Conservation (phyloP, 1,140 invertebrate genomes). For the Cotesia typhae region DNA sequence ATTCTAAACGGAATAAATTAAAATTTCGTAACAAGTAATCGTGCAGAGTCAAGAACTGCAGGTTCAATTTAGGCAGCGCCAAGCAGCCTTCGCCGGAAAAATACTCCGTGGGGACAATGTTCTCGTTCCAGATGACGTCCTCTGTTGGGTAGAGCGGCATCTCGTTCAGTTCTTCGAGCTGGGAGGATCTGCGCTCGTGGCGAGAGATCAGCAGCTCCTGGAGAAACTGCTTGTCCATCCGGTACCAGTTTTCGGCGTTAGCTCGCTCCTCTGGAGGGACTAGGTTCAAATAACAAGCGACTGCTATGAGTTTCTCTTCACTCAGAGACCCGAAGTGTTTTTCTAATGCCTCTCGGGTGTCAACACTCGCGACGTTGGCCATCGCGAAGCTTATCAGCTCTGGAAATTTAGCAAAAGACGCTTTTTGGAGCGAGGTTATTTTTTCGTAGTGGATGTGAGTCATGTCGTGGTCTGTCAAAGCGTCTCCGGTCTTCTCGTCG, state of each 20-base stretch:
- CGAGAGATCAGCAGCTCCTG: conserved; percentile 85
- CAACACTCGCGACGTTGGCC: conserved; percentile 93
- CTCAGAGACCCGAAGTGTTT: conserved; percentile 87
- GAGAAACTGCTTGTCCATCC: conserved; percentile 82
- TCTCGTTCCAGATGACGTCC: conserved; percentile 99
- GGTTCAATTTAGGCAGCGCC: conserved; percentile 96
- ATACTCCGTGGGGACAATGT: conserved; percentile 97
- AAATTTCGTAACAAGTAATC: conserved; percentile 99
- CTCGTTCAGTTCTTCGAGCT: conserved; percentile 93
- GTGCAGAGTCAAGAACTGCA: conserved; percentile 98
- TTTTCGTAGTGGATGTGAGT: conserved; percentile 91
- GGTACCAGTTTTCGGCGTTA: conserved; percentile 76
- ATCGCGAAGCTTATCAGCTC: conserved; percentile 88
- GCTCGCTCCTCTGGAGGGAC: conserved; percentile 80
- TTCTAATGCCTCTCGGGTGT: conserved; percentile 83
- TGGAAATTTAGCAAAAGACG: conserved; percentile 91
- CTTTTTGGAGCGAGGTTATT: conserved; percentile 91
- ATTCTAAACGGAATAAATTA: conserved; percentile 96
- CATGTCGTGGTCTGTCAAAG: conserved; percentile 93
- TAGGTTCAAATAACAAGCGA: conserved; percentile 87
- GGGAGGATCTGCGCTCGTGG: conserved; percentile 90
- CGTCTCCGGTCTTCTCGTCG: conserved; percentile 94
- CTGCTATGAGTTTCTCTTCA: conserved; percentile 81
- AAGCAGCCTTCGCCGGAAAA: conserved; percentile 95
- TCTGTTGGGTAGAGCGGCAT: conserved; percentile 99